These are phyloP conservation scores for Scaptomyza cyrtandrae DNA, from an alignment of 2,888 invertebrate genomes.

Conservation along the genomic window DNA sequence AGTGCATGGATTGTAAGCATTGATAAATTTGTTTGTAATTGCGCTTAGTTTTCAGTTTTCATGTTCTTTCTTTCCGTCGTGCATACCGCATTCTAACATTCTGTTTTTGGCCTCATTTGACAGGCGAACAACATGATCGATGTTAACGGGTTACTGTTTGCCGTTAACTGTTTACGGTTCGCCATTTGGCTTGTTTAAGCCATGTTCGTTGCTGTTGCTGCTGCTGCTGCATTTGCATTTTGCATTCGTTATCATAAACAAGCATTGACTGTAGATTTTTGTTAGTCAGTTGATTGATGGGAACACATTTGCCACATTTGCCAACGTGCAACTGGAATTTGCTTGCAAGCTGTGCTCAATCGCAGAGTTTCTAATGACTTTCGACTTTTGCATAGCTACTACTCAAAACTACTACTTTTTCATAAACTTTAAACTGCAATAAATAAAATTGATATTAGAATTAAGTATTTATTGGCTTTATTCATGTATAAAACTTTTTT, in stretches of 20 bases:
- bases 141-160: conserved; percentile 51
- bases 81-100: conserved; percentile 30
- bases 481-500: not conserved
- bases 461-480: no score
- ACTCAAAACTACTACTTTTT: not conserved
- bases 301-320: not conserved
- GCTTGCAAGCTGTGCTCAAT: not conserved
- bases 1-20: conserved; percentile 22
- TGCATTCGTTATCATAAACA: conserved; percentile 73
- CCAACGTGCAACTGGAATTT: conserved; percentile 1
- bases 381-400: no score
- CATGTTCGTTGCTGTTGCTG: conserved; percentile 11
- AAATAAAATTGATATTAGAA: not conserved
- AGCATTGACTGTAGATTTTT: conserved; percentile 45
- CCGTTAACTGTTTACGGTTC: conserved; percentile 37
- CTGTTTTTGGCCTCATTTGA: conserved; percentile 64
- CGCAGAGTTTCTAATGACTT: not conserved
- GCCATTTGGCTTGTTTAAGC: conserved; percentile 4
- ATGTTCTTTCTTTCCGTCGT: conserved; percentile 34
- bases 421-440: not conserved
- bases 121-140: conserved; percentile 73
- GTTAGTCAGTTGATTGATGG: conserved; percentile 55
- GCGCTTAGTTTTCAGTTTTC: not conserved
- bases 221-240: conserved; percentile 67
- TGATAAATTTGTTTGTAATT: not conserved